phyloP scores from a whole-genome alignment of 2,797 vertebrate genomes.

The Rousettus madagascariensis region DNA sequence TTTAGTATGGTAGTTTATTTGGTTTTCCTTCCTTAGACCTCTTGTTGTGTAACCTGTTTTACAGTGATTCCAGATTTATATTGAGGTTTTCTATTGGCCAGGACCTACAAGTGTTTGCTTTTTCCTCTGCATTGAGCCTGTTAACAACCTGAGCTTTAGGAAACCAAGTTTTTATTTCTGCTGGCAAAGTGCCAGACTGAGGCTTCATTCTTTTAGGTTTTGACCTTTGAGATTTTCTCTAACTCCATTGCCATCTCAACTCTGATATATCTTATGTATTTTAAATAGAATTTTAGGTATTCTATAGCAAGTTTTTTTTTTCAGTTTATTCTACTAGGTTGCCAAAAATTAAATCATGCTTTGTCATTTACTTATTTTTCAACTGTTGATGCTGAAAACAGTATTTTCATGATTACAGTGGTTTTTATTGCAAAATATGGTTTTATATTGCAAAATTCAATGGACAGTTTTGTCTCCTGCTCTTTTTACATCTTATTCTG shows the following conservation, averaged over 20 bases:
- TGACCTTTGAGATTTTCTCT: background rate
- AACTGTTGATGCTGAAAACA: background rate
- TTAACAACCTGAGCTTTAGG: background rate
- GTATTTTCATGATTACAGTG: background rate
- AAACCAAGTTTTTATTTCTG: background rate
- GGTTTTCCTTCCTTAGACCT: background rate
- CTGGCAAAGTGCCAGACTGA: background rate
- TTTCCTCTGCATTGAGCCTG: background rate
- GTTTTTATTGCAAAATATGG: background rate
- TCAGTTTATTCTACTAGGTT: background rate
- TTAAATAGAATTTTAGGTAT: background rate
- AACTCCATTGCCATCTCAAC: background rate
- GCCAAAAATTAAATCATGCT: background rate
- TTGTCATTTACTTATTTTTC: background rate
- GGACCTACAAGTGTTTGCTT: background rate
- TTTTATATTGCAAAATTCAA: background rate
- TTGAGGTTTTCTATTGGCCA: background rate
- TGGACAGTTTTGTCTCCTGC: background rate
- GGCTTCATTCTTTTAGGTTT: background rate
- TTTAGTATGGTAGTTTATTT: background rate
- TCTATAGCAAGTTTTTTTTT: background rate
- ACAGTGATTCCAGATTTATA: background rate
- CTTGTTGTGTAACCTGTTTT: background rate
- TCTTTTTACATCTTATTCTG: background rate
- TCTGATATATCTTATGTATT: background rate